These are phyloP conservation scores for Lycophotia porphyrea DNA, from an alignment of 2,888 invertebrate genomes.

Conservation along the genomic window DNA sequence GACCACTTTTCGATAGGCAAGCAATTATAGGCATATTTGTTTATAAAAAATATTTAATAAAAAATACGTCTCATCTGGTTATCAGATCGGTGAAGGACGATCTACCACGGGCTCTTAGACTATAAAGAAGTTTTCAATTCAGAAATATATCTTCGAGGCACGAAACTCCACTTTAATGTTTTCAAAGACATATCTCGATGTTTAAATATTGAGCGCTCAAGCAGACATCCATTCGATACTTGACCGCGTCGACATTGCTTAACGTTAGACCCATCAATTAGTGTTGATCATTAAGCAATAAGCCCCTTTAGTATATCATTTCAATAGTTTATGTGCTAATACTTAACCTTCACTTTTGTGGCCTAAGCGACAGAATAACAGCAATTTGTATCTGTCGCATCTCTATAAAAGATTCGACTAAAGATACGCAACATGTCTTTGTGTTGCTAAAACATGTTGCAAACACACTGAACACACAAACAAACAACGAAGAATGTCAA, in stretches of 20 bases:
- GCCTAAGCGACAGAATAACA: not conserved
- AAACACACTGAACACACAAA: not conserved
- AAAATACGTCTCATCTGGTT: too few species aligned
- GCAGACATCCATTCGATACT: slow-evolving; percentile 5
- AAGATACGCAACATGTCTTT: not conserved
- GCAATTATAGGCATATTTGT: too few species aligned
- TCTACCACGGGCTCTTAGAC: too few species aligned
- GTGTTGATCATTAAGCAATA: slow-evolving; percentile 27
- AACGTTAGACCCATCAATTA: slow-evolving; percentile 25
- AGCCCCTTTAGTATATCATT: slow-evolving; percentile 2
- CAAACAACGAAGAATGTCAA: not conserved
- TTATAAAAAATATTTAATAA: too few species aligned
- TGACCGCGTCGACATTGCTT: slow-evolving; percentile 29
- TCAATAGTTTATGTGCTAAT: slow-evolving; percentile 22
- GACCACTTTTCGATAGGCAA: too few species aligned
- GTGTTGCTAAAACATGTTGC: not conserved
- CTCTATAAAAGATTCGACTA: not conserved
- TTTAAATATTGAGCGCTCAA: slow-evolving; percentile 13
- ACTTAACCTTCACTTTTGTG: slow-evolving; percentile 11
- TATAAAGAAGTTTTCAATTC: too few species aligned
- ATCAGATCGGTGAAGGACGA: too few species aligned
- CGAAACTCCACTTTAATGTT: slow-evolving; percentile 1
- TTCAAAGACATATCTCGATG: slow-evolving; percentile 16
- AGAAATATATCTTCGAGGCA: not conserved
- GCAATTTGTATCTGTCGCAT: slow-evolving; percentile 31